phyloP scores from a whole-genome alignment of 1,140 invertebrate genomes.

The Batillaria attramentaria region DNA sequence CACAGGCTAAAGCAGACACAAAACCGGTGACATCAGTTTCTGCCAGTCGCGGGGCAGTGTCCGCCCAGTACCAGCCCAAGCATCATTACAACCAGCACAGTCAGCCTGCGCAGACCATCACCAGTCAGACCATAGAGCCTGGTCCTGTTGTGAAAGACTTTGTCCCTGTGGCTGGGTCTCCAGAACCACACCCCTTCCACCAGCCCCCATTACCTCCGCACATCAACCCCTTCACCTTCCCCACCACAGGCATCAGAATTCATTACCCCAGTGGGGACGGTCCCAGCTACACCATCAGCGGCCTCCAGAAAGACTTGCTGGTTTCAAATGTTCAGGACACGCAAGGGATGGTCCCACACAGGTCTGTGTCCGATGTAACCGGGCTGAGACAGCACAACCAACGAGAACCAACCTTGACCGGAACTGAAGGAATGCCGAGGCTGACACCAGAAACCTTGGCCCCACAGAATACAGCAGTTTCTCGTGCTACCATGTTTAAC shows the following conservation, averaged over 20 bases:
- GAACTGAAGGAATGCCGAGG: constrained; percentile 19
- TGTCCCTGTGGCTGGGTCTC: constrained; percentile 13
- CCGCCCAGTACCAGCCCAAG: constrained; percentile 14
- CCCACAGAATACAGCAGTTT: neutral
- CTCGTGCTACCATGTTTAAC: neutral
- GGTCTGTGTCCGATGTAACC: constrained; percentile 23
- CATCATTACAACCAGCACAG: constrained; percentile 9
- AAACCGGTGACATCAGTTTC: neutral
- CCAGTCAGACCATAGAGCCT: constrained; percentile 10
- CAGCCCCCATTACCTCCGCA: constrained; percentile 5
- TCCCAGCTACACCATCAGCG: neutral
- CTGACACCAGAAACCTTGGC: neutral
- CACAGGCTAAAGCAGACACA: neutral
- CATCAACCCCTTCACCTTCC: constrained; percentile 25
- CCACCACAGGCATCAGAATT: constrained; percentile 9
- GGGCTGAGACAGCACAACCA: neutral
- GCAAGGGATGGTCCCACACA: neutral
- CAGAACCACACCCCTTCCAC: constrained; percentile 24
- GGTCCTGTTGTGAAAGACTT: constrained; percentile 26
- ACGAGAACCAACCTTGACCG: neutral
- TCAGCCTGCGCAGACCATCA: constrained; percentile 24
- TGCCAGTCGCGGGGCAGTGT: neutral
- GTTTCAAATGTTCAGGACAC: too few relatives aligned
- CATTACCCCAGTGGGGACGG: neutral
- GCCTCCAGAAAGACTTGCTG: too few relatives aligned